These are phyloP conservation scores for Chaetura pelagica DNA, from an alignment of 2,113 vertebrate genomes.

Conservation along the genomic window DNA sequence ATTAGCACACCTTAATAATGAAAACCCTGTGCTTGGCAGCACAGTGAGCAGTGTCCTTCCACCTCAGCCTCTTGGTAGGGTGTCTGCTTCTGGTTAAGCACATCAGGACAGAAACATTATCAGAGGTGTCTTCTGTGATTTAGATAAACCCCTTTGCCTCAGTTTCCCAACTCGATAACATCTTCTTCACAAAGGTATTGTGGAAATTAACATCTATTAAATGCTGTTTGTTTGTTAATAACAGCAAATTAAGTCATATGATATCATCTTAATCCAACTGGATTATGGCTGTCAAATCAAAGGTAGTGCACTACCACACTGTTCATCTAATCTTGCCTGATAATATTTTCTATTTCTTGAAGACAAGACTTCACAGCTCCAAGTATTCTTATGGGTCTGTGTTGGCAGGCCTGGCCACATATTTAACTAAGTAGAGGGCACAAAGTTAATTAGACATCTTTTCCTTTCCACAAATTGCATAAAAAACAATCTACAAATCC, in stretches of 20 bases:
- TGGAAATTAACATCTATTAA: background rate
- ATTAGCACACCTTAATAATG: background rate
- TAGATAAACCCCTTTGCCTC: background rate
- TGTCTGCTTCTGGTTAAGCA: background rate
- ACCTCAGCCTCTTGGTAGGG: background rate
- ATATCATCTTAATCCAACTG: background rate
- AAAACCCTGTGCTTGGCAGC: background rate
- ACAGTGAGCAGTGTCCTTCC: background rate
- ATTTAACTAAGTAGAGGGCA: background rate
- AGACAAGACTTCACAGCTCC: background rate
- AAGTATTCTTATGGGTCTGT: background rate
- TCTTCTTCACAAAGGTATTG: background rate
- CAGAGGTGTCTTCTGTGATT: background rate
- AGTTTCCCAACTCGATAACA: background rate
- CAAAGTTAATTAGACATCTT: background rate
- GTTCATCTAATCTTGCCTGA: background rate
- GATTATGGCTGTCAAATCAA: background rate
- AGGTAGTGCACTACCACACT: rapidly evolving
- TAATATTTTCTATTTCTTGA: background rate
- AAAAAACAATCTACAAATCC: background rate
- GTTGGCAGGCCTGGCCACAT: rapidly evolving
- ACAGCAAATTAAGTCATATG: background rate
- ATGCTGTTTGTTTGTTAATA: background rate
- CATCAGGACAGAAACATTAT: background rate
- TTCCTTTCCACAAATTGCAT: background rate